Base-by-base conservation (phyloP, 2,797 vertebrate genomes). In the Merluccius polli region DNA sequence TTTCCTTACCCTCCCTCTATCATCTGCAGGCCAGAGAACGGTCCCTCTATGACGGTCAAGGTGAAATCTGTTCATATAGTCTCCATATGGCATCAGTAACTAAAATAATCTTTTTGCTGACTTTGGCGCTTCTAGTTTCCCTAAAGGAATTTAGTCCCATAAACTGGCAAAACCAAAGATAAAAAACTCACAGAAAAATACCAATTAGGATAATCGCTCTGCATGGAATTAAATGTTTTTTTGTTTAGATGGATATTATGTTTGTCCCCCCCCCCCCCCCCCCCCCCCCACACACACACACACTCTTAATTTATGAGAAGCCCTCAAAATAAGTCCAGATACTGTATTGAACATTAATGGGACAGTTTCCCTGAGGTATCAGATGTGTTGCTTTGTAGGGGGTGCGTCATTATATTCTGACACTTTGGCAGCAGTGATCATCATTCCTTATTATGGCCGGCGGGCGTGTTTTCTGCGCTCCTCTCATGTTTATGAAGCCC, bases 401-500 rank as follows among this genome's bases (percentile, higher is more conserved):
- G 29, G 12, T 11, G 24, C 2, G 11, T 38, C 71, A 48, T 78
- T 78, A 52, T 79, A 84, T 76, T 48, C 68, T 63, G 73, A 79
- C 79, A 73, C 38, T 11, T 63, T 2, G 7, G 63, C 75, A 74
- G 35, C 59, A 75, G 30, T 84, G 80, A 83, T 88, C 74, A 70
- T 75, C 71, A 69, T 75, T 65, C 67, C 74, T 79, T 77, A 76
- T 81, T 81, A 74, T 75, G 71, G 70, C 75, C 32, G 10, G 27
- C 21, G 1, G 76, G 70, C 78, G 59, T 75, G 71, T 75, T 77
- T 59, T 71, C 59, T 32, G 67, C 0, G 68, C 72, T 79, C 52
- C 65, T 79, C 81, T 81, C 74, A 72, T 72, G 83, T 73, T 80
- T 82, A 84, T 76, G 81, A 74, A 78, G 74, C n/a, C 0, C 72